A percentile compares a stretch with the other conserved stretches of the same genome.
These are phyloP conservation scores for Leptopilina syphax DNA, from an alignment of 2,888 invertebrate genomes.

Conservation along the genomic window DNA sequence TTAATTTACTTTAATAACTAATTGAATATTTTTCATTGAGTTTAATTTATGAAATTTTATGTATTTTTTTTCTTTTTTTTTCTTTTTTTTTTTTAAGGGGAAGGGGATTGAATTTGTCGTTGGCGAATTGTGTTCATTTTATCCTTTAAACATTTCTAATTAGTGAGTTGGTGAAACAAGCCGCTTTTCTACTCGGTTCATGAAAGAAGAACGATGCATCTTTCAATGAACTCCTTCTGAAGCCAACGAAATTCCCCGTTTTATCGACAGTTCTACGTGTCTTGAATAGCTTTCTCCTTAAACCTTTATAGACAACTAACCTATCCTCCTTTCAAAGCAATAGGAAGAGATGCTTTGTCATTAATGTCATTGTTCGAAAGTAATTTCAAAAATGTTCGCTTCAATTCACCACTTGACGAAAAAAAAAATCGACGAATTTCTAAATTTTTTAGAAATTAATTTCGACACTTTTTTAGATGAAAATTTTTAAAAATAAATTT, in stretches of 20 bases:
- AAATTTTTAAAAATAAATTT: too few relatives aligned
- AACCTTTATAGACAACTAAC: constrained; percentile 24
- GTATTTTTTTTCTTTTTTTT: too few relatives aligned
- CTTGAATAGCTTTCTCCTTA: constrained; percentile 59
- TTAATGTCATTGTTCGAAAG: neutral
- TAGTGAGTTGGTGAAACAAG: neutral
- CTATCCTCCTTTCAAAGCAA: constrained; percentile 6
- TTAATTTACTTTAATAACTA: too few relatives aligned
- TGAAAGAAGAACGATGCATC: constrained; percentile 41
- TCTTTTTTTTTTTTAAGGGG: too few relatives aligned
- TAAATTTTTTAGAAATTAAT: too few relatives aligned
- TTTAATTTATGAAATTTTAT: too few relatives aligned
- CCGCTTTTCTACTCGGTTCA: constrained; percentile 1
- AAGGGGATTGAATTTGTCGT: neutral
- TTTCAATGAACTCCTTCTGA: constrained; percentile 51
- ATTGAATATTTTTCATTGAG: too few relatives aligned
- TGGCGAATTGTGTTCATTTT: neutral
- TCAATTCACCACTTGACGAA: too few relatives aligned
- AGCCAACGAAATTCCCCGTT: constrained; percentile 67
- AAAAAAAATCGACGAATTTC: too few relatives aligned
- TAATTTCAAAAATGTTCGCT: constrained; percentile 3
- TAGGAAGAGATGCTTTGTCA: constrained; percentile 23
- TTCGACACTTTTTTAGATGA: too few relatives aligned
- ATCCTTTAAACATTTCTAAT: neutral
- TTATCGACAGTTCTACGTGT: constrained; percentile 67